phyloP scores from a whole-genome alignment of 2,888 invertebrate species.

The Ornithoptera priamus region DNA sequence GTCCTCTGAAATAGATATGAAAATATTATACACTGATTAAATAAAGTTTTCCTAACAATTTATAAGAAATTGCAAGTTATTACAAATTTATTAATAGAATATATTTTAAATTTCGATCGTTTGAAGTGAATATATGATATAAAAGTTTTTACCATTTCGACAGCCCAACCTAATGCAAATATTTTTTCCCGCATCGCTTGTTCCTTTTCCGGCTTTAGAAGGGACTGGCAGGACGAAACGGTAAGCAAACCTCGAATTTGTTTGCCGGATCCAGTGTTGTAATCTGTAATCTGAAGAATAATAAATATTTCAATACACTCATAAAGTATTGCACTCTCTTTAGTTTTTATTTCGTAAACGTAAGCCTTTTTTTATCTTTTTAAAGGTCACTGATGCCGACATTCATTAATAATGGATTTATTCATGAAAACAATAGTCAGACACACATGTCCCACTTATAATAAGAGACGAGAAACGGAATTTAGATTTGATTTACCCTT shows the following conservation, averaged over 20 bases:
- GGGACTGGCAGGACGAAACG: conserved; percentile 86
- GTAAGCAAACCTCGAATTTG: conserved; percentile 88
- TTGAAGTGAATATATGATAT: background rate
- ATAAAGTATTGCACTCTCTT: no score
- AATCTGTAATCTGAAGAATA: conserved; percentile 85
- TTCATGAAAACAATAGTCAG: no score
- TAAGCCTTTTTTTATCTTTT: no score
- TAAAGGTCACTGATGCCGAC: no score
- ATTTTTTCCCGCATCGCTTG: conserved; percentile 85
- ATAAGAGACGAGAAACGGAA: background rate
- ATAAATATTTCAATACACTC: background rate
- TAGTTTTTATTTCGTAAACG: no score
- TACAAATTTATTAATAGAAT: no score
- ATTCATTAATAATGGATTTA: no score
- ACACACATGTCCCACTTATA: background rate
- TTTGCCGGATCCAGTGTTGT: conserved; percentile 95
- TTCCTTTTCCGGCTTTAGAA: conserved; percentile 82
- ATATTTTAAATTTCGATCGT: background rate
- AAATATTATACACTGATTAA: no score
- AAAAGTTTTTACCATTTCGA: conserved; percentile 90
- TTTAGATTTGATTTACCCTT: conserved; percentile 6
- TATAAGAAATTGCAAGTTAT: no score
- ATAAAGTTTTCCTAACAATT: no score
- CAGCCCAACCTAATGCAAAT: conserved; percentile 93
- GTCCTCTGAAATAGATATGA: no score